Base-by-base conservation (phyloP, 2,797 vertebrate genomes). In the Lepus oiostolus region DNA sequence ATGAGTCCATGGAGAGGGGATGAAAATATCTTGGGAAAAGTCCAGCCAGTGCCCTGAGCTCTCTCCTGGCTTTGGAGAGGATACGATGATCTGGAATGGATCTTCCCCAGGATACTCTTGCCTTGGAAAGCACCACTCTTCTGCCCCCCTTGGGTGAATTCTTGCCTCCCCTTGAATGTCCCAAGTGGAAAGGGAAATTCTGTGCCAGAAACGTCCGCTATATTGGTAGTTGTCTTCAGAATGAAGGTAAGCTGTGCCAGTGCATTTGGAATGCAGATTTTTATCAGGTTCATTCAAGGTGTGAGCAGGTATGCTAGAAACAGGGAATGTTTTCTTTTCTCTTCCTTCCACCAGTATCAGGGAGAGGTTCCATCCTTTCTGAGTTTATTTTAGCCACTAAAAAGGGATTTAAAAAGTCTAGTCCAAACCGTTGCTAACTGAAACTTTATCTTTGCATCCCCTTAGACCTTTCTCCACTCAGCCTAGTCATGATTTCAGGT, bases 11-110 rank as follows among this genome's bases (percentile, higher is more conserved):
- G 21, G 21, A 76, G 35, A 93, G 32, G 26, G 13, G 12, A 42
- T 70, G 30, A 92, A 89, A 90, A 71, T 6, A 22, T 52, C n/a
- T 88, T 65, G 38, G 35, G 47, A 79, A 74, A 95, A 62, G 79
- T 58, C 35, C 74, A 60, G 16, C 16, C 6, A 50, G 24, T 85
- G 7, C 19, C 16, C 67, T 50, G 38, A 65, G 2, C 38, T 47
- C 91, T 89, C 72, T 30, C 11, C n/a, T 86, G 35, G 28, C 5
- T 92, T 85, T 35, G 13, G 10, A 62, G 32, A 75, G 2, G n/a
- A 8, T 28, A 71, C 2, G n/a, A 32, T 47, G 22, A 0, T 91
- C 63, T 80, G 35, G 7, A n/a, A n/a, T 60, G 3, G 5, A 14
- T 71, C 65, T 84, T 88, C 12, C n/a, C 16, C 11, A 9, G 38